Evolutionary conservation across 2,113 vertebrate genomes (phyloP), one percentile per base, ranked within the genome.

Genomic region (Hipposideros armiger): DNA sequence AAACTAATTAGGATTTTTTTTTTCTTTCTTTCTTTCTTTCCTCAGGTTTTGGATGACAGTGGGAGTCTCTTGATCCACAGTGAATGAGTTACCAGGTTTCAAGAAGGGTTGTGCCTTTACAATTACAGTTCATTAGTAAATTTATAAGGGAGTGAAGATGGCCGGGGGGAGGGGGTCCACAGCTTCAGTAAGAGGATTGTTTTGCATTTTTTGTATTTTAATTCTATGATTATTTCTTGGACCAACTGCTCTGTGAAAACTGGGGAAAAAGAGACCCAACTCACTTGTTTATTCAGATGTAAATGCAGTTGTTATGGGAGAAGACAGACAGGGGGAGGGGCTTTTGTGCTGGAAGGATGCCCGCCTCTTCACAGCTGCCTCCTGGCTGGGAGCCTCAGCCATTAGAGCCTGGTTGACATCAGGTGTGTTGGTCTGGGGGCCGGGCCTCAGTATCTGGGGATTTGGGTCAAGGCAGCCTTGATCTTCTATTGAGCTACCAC

Each of bases 171-270:
- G 40, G 36, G 28, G 64, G 5, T 40, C 52, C 45, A 32, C 13
- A n/a, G 74, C 47, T 24, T 19, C 62, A 36, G 2, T 47, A 92
- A 40, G 88, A 96, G 81, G n/a, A 30, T 82, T 67, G 32, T 78
- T 91, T 36, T 91, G 73, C 87, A 56, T 97, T 96, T 94, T 83
- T 88, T 56, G 88, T 60, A 64, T 95, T 95, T 95, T 97, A 91
- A 93, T 95, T 90, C 82, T 26, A 14, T 30, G 72, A 40, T 95
- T 72, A 36, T 89, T 87, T 91, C 84, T 42, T 87, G 88, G 96
- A 87, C 28, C 36, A 91, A 90, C 36, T 2, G 52, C 89, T 84
- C 54, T 91, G 74, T 85, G 54, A 52, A 52, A 94, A 95, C 40
- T 24, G 7, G 64, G 56, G 70, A n/a, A 13, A 56, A 45, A 52